Percentiles rank a stretch among this genome's conserved stretches.
phyloP scores from a whole-genome alignment of 1,140 invertebrate genomes.

The Drosophila burlai region DNA sequence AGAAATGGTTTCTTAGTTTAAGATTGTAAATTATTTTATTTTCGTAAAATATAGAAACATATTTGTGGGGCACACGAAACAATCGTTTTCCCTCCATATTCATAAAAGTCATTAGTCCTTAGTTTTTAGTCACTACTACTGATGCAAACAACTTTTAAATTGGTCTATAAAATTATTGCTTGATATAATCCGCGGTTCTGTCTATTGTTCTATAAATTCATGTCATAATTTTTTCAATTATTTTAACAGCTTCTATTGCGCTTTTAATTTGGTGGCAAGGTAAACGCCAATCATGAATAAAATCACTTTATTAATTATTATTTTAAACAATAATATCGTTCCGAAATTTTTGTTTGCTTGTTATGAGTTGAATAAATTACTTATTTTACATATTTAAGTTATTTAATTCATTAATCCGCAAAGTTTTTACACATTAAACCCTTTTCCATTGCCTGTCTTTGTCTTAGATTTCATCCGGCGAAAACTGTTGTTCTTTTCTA shows the following conservation, averaged over 20 bases:
- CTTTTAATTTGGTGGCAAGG: conserved; percentile 79
- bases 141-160: not conserved
- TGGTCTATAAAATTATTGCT: not conserved
- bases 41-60: too few species aligned
- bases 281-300: conserved; percentile 48
- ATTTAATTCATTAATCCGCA: not conserved
- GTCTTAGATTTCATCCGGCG: not conserved
- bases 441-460: not conserved
- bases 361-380: not conserved
- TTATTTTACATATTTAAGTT: not conserved
- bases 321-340: not conserved
- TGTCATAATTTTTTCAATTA: conserved; percentile 38
- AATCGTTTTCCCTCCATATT: not conserved
- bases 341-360: not conserved
- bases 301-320: not conserved
- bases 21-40: too few species aligned
- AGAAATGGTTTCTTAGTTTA: too few species aligned
- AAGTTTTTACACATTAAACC: not conserved
- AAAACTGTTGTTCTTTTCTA: not conserved
- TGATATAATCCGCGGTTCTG: not conserved
- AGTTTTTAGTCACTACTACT: not conserved
- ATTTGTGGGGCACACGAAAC: not conserved
- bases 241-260: conserved; percentile 68
- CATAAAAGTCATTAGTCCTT: not conserved
- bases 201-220: not conserved